Evolutionary conservation across 2,797 vertebrate genomes (phyloP).

Genomic region (Glossophaga mutica): DNA sequence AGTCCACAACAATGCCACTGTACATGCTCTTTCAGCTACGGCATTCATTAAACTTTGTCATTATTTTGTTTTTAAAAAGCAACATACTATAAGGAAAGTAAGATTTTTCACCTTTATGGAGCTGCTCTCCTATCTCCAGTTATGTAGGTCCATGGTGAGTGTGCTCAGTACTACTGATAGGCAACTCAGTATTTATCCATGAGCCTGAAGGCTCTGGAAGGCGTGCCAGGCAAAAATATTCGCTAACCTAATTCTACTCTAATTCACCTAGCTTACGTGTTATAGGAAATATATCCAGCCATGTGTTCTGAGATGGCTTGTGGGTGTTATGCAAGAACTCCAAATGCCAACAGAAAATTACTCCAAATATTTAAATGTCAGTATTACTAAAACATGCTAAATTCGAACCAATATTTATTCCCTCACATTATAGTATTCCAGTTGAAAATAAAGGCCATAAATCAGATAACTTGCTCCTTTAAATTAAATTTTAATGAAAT

Average conservation of each 20-base stretch:
- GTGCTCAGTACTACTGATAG: neutral
- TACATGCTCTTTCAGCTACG: neutral
- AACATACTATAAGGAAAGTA: neutral
- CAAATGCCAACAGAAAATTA: conserved; percentile 19
- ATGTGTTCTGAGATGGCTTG: neutral
- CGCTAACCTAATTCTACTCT: neutral
- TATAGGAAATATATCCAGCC: neutral
- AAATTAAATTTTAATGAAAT: neutral
- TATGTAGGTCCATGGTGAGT: neutral
- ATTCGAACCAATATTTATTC: neutral
- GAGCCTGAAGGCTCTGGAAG: neutral
- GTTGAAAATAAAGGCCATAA: neutral
- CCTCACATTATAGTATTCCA: neutral
- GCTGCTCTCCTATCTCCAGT: neutral
- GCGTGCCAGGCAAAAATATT: neutral
- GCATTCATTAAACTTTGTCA: neutral
- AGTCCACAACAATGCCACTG: neutral
- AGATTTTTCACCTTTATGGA: neutral
- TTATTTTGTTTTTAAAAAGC: neutral
- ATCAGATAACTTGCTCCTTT: neutral
- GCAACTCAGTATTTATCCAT: neutral
- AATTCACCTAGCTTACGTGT: neutral
- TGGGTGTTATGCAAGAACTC: neutral
- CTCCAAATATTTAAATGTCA: conserved; percentile 31
- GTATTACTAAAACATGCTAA: neutral